These are phyloP conservation scores for Phoenicopterus ruber DNA, from an alignment of 2,113 vertebrate genomes.

Conservation along the genomic window DNA sequence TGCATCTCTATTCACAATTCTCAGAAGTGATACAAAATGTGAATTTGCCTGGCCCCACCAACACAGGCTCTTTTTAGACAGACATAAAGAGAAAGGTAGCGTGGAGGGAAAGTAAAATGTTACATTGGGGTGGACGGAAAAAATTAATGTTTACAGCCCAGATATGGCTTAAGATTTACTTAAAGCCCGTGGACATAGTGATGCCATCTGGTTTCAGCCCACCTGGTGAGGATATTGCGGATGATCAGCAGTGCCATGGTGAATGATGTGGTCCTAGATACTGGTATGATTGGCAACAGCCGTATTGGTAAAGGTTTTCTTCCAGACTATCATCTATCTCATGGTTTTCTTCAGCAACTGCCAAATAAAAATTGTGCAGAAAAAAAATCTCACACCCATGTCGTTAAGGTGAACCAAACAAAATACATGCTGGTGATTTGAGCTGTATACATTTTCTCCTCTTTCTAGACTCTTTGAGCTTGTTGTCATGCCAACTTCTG, in stretches of 20 bases:
- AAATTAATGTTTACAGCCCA: neutral
- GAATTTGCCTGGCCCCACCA: neutral
- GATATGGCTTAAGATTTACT: neutral
- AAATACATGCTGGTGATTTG: neutral
- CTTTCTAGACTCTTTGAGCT: conserved; percentile 4
- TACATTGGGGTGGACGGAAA: neutral
- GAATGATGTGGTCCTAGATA: neutral
- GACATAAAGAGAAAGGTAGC: neutral
- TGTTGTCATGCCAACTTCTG: conserved; percentile 61
- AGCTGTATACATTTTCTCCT: conserved; percentile 2
- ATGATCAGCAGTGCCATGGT: neutral
- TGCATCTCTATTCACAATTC: neutral
- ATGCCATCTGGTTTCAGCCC: neutral
- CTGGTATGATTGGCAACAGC: neutral
- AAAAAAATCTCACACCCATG: neutral
- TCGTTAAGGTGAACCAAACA: neutral
- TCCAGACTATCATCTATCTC: neutral
- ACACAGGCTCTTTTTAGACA: neutral
- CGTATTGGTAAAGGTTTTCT: neutral
- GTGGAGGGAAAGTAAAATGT: neutral
- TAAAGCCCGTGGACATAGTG: neutral
- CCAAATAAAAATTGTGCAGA: neutral
- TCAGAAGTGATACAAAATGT: neutral
- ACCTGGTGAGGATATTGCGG: neutral
- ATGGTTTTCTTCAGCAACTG: neutral